Base-by-base conservation (phyloP, 2,888 invertebrate species). In the Mycogona germanica region DNA sequence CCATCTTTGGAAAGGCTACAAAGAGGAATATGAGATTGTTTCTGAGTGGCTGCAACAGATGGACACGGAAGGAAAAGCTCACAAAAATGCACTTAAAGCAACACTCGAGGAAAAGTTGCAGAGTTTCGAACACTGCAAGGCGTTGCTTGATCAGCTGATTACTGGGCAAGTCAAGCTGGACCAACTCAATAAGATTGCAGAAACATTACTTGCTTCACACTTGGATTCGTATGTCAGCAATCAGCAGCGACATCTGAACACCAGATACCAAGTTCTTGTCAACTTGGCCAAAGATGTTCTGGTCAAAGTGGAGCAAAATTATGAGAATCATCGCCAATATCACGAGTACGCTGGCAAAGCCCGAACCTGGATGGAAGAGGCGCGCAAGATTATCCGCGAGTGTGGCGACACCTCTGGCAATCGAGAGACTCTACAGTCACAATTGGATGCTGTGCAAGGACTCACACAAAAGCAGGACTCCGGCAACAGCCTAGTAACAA, bases 1-100 rank as follows among this genome's bases (percentile, higher is more conserved):
- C n/a, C 25, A 7, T 45, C 5, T 88, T 64, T 87, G 89, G 86
- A 78, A 87, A 53, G 85, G 88, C 57, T 92, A 87, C 71, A 91
- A 91, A 69, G 91, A 91, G 65, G 91, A 92, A 69, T 89, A 87
- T 65, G 91, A 92, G 67, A 78, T 87, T 57, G 72, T 92, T 17
- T 87, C 87, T 49, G 91, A 92, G 68, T 92, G 91, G 91, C 70
- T 92, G 29, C 91, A 91, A 65, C 89, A 91, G 68, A 87, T 87
- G 64, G 89, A 91, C 63, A 87, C 89, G 63, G 76, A 89, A 7
- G 84, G 89, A 12, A 91, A 92, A 67, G 87, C 87, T 54, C 87
- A 91, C 63, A 92, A 92, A 69, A 78, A 87, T 25, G 83, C 86
- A 23, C 72, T 89, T 12, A 76, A 85, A 25, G 80, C 87, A 2